These are phyloP conservation scores for Pongo abelii DNA, from an alignment of 2,113 vertebrate genomes.

Conservation along the genomic window DNA sequence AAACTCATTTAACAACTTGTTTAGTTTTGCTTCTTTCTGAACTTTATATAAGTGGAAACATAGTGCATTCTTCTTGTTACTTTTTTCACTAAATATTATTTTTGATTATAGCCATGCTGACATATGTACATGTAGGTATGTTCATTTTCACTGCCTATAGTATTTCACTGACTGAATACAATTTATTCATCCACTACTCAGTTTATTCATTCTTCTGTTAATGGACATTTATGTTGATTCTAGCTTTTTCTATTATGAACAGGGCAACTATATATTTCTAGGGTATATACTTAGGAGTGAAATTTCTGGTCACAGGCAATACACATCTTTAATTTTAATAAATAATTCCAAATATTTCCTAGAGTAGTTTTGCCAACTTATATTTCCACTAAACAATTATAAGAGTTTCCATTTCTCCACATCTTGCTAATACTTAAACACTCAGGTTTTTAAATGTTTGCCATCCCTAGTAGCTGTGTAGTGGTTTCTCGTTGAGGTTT, in stretches of 20 bases:
- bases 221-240: not conserved
- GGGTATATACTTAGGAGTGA: not conserved
- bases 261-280: not conserved
- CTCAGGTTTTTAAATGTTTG: not conserved
- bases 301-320: constrained; percentile 16
- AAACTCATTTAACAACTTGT: not conserved
- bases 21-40: not conserved
- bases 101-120: not conserved
- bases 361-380: not conserved
- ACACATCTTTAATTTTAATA: constrained; percentile 11
- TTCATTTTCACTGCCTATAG: not conserved
- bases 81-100: not conserved
- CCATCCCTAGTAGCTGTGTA: not conserved
- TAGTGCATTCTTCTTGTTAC: not conserved
- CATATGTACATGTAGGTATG: not conserved
- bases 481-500: not conserved
- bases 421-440: not conserved
- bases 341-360: not conserved
- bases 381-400: not conserved
- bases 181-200: not conserved
- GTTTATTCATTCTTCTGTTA: not conserved
- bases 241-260: not conserved
- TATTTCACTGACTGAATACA: not conserved
- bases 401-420: not conserved
- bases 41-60: not conserved